Evolutionary conservation across 2,888 invertebrate species (phyloP), one percentile per base, ranked within the genome.

Genomic region (Archaeoteleia sp.): DNA sequence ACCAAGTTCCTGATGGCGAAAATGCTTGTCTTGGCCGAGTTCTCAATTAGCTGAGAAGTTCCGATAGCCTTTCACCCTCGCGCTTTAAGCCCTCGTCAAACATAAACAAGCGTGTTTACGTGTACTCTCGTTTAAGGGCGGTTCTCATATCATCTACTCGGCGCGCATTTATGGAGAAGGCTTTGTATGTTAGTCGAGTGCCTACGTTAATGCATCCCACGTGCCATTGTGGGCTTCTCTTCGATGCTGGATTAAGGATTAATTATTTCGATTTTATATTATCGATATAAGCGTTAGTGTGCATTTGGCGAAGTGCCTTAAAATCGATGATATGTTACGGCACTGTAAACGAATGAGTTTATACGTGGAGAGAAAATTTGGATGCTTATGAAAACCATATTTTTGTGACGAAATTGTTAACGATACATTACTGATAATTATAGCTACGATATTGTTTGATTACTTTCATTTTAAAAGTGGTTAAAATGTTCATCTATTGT

Each of bases 31-130:
- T 35, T 54, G 48, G 23, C 10, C 9, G 49, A 66, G 61, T 49
- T 57, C 40, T 60, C 66, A 71, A 71, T 71, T 71, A 71, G 55
- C 45, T 25, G 46, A 57, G 55, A 45, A 57, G 58, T 54, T 68
- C 45, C 51, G 61, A 68, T 62, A 43, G 42, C 34, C 51, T 55
- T 62, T 55, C 43, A 51, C 37, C 55, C 63, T 42, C 49, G 40
- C 49, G 29, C 12, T 23, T 20, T 20, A 13, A 35, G 12, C 42
- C 60, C 60, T 48, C 46, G 40, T 32, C 45, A 37, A 46, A 61
- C 67, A 71, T 71, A 71, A 71, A 71, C 67, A 71, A 42, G 54
- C 35, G 51, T 67, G 61, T 67, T 67, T 67, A 71, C 70, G 70
- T 30, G 53, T 58, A 65, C 61, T 45, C 58, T 42, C 45, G 49